Evolutionary conservation across 1,140 invertebrate genomes (phyloP), one percentile per base, ranked within the genome.

Genomic region (Heliconius melpomene): DNA sequence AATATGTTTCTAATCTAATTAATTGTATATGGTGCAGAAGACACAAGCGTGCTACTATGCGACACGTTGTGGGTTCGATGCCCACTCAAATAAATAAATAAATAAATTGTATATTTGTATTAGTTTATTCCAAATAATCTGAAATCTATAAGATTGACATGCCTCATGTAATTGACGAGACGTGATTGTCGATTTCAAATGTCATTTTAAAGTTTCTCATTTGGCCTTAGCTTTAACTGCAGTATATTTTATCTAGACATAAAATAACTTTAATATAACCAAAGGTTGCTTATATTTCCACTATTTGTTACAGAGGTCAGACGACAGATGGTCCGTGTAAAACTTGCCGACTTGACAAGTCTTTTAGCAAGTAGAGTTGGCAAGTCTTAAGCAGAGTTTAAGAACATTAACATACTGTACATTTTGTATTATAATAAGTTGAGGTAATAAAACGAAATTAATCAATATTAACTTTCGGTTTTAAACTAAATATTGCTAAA

Each of bases 121-220:
- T 26, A 29, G 29, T 66, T 66, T 66, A 66, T 16, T 11, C 20
- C 23, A 66, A 66, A 0, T 66, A 9, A 66, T 66, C 11, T 13
- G n/a, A 26, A 29, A 66, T 26, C 26, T 66, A 66, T 5, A 29
- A 26, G 60, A 66, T 66, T 66, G 26, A 29, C 13, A 66, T 66
- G 8, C 26, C 5, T 66, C 60, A 66, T 66, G 60, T 66, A 26
- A 26, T 66, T 66, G 60, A 66, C 23, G 29, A 29, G 9, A 66
- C 23, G 60, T 66, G 23, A n/a, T 60, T 60, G 23, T 66, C 23
- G 23, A 66, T 66, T 26, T 0, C 9, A 66, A 66, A 66, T 66
- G 60, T 66, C 26, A 66, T 66, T 66, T 29, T 13, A 29, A 66
- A 66, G 60, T 66, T 66, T 66, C 60, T 66, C 60, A 66, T 29